Percentiles rank a stretch among this genome's conserved stretches.
Evolutionary conservation across 2,113 vertebrate species (phyloP).

Genomic region (Trochalopteron elliotii): DNA sequence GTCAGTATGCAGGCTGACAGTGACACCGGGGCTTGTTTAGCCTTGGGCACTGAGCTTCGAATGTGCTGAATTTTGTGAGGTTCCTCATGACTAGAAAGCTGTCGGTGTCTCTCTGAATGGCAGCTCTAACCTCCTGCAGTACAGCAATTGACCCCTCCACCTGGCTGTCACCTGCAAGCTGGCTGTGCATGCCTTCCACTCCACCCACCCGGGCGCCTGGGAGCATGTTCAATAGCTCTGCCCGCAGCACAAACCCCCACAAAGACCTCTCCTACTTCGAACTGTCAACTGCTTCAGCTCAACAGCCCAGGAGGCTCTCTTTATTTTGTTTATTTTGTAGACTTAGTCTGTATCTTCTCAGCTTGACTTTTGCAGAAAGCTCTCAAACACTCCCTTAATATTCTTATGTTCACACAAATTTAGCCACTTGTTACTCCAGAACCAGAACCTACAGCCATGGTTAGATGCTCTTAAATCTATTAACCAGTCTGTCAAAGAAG

Average conservation of each 20-base stretch:
- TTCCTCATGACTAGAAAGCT: not conserved
- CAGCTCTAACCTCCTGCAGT: not conserved
- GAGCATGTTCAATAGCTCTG: not conserved
- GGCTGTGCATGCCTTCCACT: fast-evolving
- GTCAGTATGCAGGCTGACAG: fast-evolving
- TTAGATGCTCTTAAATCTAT: not conserved
- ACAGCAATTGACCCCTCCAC: not conserved
- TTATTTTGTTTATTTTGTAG: not conserved
- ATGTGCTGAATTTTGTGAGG: not conserved
- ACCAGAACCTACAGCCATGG: not conserved
- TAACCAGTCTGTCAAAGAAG: not conserved
- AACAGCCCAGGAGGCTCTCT: not conserved
- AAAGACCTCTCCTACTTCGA: not conserved
- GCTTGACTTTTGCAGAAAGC: not conserved
- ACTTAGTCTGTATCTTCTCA: not conserved
- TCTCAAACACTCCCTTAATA: fast-evolving
- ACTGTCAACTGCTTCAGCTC: fast-evolving
- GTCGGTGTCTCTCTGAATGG: not conserved
- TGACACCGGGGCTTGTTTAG: not conserved
- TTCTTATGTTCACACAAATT: not conserved
- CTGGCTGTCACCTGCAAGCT: not conserved
- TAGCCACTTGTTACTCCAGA: not conserved
- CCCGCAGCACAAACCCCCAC: fast-evolving
- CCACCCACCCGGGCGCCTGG: not conserved
- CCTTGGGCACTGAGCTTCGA: fast-evolving